Conservation (phyloP, 2,797 vertebrate species). For the Graptemys geographica region DNA sequence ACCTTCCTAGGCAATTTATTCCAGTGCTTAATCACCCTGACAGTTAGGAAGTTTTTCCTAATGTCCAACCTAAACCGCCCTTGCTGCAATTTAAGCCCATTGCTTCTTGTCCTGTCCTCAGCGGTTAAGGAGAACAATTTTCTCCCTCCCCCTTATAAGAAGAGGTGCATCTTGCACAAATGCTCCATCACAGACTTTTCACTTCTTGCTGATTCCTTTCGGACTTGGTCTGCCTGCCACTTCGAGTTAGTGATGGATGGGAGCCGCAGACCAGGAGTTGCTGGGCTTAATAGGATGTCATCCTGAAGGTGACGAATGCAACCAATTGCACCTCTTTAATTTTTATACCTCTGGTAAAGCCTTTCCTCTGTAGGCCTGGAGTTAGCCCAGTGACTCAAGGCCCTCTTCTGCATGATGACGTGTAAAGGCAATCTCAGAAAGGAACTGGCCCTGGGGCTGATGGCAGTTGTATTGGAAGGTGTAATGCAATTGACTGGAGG, state of each 20-base stretch:
- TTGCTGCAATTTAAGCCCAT: too few relatives aligned
- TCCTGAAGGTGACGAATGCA: conserved; percentile 45
- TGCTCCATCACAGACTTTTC: background rate
- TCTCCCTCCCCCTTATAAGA: too few relatives aligned
- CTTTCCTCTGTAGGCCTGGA: conserved; percentile 43
- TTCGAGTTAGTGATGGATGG: background rate
- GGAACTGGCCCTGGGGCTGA: conserved; percentile 48
- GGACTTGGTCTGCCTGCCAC: background rate
- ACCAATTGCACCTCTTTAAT: conserved; percentile 51
- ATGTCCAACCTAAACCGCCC: too few relatives aligned
- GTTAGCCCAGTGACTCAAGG: conserved; percentile 11
- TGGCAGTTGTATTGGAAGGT: conserved; percentile 60
- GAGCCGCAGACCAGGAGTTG: background rate
- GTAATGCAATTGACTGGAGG: conserved; percentile 44
- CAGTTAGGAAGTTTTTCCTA: too few relatives aligned
- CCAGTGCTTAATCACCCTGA: too few relatives aligned
- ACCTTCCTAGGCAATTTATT: too few relatives aligned
- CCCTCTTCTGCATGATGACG: conserved; percentile 48
- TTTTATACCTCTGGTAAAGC: conserved; percentile 54
- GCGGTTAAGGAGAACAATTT: too few relatives aligned
- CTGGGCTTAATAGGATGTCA: conserved; percentile 37
- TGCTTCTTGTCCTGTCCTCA: too few relatives aligned
- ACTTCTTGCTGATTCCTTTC: background rate
- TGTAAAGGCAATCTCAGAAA: conserved; percentile 9
- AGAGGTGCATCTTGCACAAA: background rate